phyloP scores from a whole-genome alignment of 2,113 vertebrate genomes.

The Clinocottus analis region DNA sequence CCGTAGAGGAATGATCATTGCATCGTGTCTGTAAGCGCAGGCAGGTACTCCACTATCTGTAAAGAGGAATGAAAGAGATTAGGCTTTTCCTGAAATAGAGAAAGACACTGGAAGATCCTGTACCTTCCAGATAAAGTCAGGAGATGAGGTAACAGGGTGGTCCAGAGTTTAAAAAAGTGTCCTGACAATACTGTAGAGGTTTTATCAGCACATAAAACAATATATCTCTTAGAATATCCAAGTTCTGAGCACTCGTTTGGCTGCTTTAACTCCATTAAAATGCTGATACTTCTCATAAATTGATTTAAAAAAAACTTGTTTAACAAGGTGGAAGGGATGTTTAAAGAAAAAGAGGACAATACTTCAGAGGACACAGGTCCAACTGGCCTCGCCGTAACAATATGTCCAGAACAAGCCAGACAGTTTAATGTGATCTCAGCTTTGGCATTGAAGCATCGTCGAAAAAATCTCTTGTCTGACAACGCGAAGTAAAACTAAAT shows the following conservation, averaged over 20 bases:
- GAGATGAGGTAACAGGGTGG: conserved; percentile 8
- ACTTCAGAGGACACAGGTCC: conserved; percentile 23
- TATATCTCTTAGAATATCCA: conserved; percentile 21
- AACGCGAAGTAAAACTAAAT: conserved; percentile 55
- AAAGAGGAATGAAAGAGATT: conserved; percentile 4
- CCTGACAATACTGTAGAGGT: conserved; percentile 23
- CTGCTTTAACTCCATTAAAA: conserved; percentile 12
- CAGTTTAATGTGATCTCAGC: conserved; percentile 46
- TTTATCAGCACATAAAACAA: conserved; percentile 29
- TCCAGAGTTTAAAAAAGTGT: conserved; percentile 19
- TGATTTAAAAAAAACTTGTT: not conserved
- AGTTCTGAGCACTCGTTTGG: conserved; percentile 21
- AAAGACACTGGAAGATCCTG: not conserved
- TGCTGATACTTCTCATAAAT: conserved; percentile 22
- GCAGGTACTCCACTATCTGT: conserved; percentile 11
- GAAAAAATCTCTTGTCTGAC: conserved; percentile 39
- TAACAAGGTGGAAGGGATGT: conserved; percentile 13
- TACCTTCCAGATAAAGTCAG: conserved; percentile 32
- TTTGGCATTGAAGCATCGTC: conserved; percentile 20
- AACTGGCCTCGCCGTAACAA: conserved; percentile 13
- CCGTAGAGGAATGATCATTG: conserved; percentile 1
- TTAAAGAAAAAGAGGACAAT: conserved; percentile 20
- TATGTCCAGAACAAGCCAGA: conserved; percentile 45
- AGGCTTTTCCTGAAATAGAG: conserved; percentile 35
- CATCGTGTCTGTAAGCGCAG: conserved; percentile 1